Conservation (phyloP, 2,797 vertebrate genomes). For the Hyperoplus lanceolatus region DNA sequence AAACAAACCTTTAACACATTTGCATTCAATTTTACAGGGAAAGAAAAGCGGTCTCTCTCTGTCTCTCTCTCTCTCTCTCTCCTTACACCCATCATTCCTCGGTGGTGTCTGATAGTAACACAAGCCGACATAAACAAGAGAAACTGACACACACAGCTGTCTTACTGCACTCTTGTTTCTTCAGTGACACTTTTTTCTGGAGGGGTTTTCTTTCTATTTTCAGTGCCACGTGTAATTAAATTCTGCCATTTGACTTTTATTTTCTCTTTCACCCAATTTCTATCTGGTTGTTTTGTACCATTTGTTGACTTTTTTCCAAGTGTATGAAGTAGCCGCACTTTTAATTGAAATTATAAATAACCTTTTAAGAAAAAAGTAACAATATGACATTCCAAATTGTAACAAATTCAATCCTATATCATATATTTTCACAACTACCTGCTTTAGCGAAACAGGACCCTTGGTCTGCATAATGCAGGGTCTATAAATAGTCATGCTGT, state of each 20-base stretch:
- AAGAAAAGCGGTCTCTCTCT: not conserved
- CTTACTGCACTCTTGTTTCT: constrained; percentile 43
- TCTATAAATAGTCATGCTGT: constrained; percentile 73
- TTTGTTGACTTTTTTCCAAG: not conserved
- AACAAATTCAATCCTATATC: not conserved
- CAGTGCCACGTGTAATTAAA: constrained; percentile 30
- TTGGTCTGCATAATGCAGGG: constrained; percentile 41
- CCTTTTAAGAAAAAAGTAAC: not conserved
- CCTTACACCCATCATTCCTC: constrained; percentile 38
- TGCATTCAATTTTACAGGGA: not conserved
- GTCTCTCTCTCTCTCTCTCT: constrained; percentile 3
- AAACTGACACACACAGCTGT: constrained; percentile 86
- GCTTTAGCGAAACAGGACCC: constrained; percentile 57
- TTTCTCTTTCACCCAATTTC: constrained; percentile 17
- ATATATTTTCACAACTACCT: constrained; percentile 22
- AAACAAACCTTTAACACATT: not conserved
- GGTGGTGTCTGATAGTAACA: constrained; percentile 71
- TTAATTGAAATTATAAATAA: not conserved
- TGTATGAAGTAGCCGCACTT: not conserved
- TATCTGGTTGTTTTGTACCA: not conserved
- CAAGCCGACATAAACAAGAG: constrained; percentile 81
- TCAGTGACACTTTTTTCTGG: constrained; percentile 31
- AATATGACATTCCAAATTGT: not conserved
- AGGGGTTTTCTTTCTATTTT: constrained; percentile 15
- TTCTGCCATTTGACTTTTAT: constrained; percentile 8